Evolutionary conservation across 2,797 vertebrate genomes (phyloP), one percentile per base, ranked within the genome.

Genomic region (Labeo calbasu): DNA sequence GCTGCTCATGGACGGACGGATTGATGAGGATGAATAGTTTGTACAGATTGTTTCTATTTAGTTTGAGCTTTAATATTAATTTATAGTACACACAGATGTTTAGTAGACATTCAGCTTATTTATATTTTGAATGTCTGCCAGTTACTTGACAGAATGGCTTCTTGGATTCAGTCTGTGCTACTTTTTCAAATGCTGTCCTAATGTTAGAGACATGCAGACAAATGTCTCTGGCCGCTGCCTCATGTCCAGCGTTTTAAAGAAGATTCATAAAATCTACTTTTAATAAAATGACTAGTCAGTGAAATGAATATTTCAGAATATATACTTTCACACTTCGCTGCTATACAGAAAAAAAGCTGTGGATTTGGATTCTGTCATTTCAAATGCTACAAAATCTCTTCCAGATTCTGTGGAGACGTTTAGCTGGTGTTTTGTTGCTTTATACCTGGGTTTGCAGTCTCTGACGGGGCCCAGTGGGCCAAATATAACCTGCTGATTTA

Each of bases 401-500:
- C n/a, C 15, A 66, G 61, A 55, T 66, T 65, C 32, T 66, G 59
- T 11, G 25, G n/a, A 25, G 57, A 8, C 50, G n/a, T 76, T 83
- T 76, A 73, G 69, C 19, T 25, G 25, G 80, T 51, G 57, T 82
- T 82, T 73, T 55, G 80, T 77, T 89, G 55, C 81, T 73, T n/a
- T 81, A 81, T 87, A 76, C 57, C 72, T 9, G 15, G 51, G 32
- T n/a, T 86, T 85, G 50, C 50, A 65, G 70, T 53, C 75, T 73
- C 59, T 84, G 79, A 81, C 43, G 63, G 73, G 80, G 75, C 82
- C 46, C 81, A 36, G 83, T 66, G 77, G 79, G 86, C 61, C 50
- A 85, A 87, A 87, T 86, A 59, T 77, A 84, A 79, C 84, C 78
- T 71, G 87, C 36, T 88, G 85, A 86, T 87, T 88, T 71, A 76